These are phyloP conservation scores for Linepithema humile DNA, from an alignment of 1,140 invertebrate genomes.

Conservation along the genomic window DNA sequence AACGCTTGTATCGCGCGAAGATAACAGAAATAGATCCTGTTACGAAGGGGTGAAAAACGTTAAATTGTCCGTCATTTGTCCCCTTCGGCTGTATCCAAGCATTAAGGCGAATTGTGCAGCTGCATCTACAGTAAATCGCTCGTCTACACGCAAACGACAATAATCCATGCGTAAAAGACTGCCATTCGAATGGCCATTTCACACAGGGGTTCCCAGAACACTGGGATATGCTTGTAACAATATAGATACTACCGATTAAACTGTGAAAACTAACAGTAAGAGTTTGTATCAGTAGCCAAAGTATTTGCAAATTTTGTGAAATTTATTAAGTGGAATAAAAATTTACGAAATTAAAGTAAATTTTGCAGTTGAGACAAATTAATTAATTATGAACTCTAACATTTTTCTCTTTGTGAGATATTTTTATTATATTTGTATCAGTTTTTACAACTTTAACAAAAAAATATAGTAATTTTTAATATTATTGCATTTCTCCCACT, in stretches of 20 bases:
- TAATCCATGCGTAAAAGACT: conserved; percentile 8
- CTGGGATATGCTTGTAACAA: not conserved
- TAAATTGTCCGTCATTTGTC: conserved; percentile 69
- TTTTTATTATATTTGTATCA: not conserved
- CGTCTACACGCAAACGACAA: not conserved
- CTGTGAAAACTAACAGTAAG: not conserved
- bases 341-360: too few relatives aligned
- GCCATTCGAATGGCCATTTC: conserved; percentile 37
- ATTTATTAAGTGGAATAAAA: too few relatives aligned
- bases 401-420: not conserved
- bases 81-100: conserved; percentile 30
- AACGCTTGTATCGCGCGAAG: conserved; percentile 50
- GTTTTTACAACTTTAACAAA: not conserved
- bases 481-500: not conserved
- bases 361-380: not conserved
- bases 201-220: not conserved
- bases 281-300: not conserved
- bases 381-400: not conserved
- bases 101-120: conserved; percentile 51
- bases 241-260: not conserved
- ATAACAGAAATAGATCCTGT: conserved; percentile 58
- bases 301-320: too few relatives aligned
- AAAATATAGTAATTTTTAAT: not conserved
- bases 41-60: conserved; percentile 67
- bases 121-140: conserved; percentile 11